Conservation (phyloP, 2,888 invertebrate species). For the Globia sparganii region DNA sequence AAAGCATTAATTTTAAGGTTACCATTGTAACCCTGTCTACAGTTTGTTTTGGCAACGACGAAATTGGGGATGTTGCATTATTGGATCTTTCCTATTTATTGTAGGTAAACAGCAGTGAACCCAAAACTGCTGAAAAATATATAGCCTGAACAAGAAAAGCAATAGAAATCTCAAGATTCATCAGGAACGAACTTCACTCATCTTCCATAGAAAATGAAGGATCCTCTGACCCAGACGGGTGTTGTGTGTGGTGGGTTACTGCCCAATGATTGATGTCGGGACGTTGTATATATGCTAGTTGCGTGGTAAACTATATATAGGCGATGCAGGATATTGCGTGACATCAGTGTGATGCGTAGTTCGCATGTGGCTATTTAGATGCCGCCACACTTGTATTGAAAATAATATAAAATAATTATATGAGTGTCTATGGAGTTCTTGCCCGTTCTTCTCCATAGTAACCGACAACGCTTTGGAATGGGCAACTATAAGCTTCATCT, state of each 20-base stretch:
- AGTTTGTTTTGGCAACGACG: not conserved
- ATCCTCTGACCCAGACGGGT: too few species aligned
- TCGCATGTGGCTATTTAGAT: too few species aligned
- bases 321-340: too few species aligned
- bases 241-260: too few species aligned
- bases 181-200: too few species aligned
- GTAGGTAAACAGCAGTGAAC: not conserved
- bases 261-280: too few species aligned
- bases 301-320: too few species aligned
- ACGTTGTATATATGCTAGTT: too few species aligned
- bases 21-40: not conserved
- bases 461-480: not conserved
- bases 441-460: not conserved
- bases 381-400: not conserved
- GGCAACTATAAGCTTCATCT: not conserved
- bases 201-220: too few species aligned
- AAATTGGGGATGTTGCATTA: not conserved
- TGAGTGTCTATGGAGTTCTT: not conserved
- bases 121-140: not conserved
- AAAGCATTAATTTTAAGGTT: not conserved
- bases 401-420: not conserved
- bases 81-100: not conserved
- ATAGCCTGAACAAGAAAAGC: not conserved
- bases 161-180: not conserved
- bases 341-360: too few species aligned